Percentiles rank a stretch among this genome's conserved stretches.
Evolutionary conservation across 2,797 vertebrate species (phyloP).

Genomic region (Vultur gryphus): DNA sequence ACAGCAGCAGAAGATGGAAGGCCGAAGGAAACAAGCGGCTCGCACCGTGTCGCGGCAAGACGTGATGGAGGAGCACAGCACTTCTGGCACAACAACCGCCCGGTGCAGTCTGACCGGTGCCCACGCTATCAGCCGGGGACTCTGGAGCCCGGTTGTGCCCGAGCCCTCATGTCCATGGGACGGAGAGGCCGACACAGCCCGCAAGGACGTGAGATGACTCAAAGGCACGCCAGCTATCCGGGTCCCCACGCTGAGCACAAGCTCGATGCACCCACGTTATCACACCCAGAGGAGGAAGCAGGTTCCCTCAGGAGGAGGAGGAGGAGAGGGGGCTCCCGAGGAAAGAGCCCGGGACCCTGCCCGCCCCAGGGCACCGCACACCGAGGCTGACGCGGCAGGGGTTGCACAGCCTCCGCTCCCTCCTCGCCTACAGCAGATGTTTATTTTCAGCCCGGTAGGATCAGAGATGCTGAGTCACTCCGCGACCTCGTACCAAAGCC

Average conservation of each 20-base stretch:
- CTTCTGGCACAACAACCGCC: not conserved
- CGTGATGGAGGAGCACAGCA: accelerated
- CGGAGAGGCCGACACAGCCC: accelerated
- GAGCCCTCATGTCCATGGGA: accelerated
- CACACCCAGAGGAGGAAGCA: not conserved
- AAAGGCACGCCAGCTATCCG: accelerated
- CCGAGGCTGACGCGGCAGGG: not conserved
- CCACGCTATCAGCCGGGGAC: accelerated
- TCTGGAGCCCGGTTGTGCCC: accelerated
- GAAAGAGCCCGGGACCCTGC: not conserved
- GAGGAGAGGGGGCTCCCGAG: not conserved
- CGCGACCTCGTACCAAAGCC: not conserved
- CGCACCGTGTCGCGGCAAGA: not conserved
- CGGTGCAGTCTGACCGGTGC: not conserved
- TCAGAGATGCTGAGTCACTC: not conserved
- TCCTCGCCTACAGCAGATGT: not conserved
- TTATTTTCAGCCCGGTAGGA: not conserved
- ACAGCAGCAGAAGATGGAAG: not conserved
- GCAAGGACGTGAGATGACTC: accelerated
- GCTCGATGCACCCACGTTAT: accelerated
- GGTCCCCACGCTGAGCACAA: accelerated
- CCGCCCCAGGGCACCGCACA: accelerated
- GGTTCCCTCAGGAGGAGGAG: not conserved
- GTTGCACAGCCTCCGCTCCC: not conserved
- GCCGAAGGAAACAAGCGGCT: not conserved